Percentiles rank a stretch among this genome's conserved stretches.
Evolutionary conservation across 2,113 vertebrate genomes (phyloP).

Genomic region (Pygoscelis adeliae): DNA sequence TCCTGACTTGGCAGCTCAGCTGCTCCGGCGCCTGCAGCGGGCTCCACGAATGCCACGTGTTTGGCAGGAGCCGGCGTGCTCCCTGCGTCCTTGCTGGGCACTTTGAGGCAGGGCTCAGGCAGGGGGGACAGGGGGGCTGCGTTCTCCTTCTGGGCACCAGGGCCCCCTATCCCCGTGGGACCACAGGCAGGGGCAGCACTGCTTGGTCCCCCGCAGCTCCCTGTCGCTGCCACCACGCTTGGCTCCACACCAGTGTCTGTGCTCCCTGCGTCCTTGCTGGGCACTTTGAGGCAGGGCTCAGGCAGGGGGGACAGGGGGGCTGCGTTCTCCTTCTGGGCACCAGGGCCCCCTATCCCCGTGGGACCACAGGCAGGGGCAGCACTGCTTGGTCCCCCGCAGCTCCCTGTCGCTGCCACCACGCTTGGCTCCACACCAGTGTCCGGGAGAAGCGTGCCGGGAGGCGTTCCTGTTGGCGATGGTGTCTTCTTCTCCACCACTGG

Average conservation of each 20-base stretch:
- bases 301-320: background rate
- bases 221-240: background rate
- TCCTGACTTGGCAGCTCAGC: background rate
- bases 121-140: background rate
- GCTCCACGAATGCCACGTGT: conserved; percentile 2
- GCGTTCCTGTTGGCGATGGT: background rate
- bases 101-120: conserved; percentile 29
- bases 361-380: background rate
- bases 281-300: conserved; percentile 7
- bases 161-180: background rate
- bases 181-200: background rate
- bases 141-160: background rate
- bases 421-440: background rate
- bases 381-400: background rate
- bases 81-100: background rate
- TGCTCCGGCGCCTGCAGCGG: accelerated
- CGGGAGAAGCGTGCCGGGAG: background rate
- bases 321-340: background rate
- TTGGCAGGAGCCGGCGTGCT: background rate
- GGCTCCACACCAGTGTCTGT: background rate
- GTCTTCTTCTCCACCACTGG: background rate
- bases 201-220: background rate
- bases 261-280: background rate
- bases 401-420: background rate
- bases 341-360: background rate